Evolutionary conservation across 2,888 invertebrate genomes (phyloP), one percentile per base, ranked within the genome.

Genomic region (Himalopsyche anomala): DNA sequence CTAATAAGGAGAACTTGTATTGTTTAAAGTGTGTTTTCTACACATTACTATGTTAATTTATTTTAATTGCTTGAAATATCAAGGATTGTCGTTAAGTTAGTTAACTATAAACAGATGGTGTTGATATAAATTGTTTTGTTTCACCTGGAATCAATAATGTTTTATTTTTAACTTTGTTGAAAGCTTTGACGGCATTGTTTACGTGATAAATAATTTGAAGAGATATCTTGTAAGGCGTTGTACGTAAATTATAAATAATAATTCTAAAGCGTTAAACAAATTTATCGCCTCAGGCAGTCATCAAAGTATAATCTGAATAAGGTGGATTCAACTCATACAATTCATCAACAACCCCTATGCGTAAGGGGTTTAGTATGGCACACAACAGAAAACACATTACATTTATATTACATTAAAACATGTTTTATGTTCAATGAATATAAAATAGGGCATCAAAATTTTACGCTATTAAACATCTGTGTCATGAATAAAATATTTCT

Each of bases 381-480:
- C 38, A 74, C 28, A 28, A 5, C 36, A 74, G 74, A 74, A 69
- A 74, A 74, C 74, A 74, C 74, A 36, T 74, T 38, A 74, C 36
- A 74, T 74, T 74, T 74, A 74, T 36, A 74, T 74, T 36, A 74
- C 74, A 74, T 74, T 74, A 74, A 74, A 74, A 36, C 74, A 74
- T 74, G 74, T 74, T 74, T 74, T 74, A 74, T 74, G 74, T 74
- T 36, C 28, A 74, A 74, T 74, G 36, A 74, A 74, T 38, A 74
- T 38, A 36, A 74, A 74, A 28, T 74, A 74, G 12, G 12, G 36
- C 19, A 36, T 4, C 74, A 12, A 38, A 74, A 74, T 74, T 19
- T 74, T 74, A 74, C 36, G 38, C 28, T 9, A 74, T 74, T 36
- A 74, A 74, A 74, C 74, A 74, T 36, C 36, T 74, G 74, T 74